Evolutionary conservation across 2,888 invertebrate species (phyloP).

Genomic region (Lypha dubia): DNA sequence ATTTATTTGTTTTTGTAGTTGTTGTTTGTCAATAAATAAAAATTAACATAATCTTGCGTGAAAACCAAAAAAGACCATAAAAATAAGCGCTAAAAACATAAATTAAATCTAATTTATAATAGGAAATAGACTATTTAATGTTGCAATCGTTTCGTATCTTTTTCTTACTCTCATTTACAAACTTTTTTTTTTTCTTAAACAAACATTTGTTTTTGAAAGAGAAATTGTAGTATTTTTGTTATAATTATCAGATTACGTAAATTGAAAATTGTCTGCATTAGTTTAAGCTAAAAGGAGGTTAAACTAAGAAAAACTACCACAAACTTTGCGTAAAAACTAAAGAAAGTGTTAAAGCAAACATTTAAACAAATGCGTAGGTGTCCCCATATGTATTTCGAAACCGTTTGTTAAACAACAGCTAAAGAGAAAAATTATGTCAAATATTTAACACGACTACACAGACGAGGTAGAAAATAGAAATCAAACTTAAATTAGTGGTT

Average conservation of each 20-base stretch:
- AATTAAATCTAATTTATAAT: conserved; percentile 44
- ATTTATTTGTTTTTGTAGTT: background rate
- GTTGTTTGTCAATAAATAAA: conserved; percentile 38
- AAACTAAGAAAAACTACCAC: conserved; percentile 66
- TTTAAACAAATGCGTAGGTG: conserved; percentile 1
- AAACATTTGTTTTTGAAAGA: conserved; percentile 6
- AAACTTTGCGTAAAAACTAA: conserved; percentile 49
- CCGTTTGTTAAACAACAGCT: background rate
- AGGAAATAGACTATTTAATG: conserved; percentile 8
- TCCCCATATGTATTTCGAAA: background rate
- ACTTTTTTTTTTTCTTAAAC: background rate
- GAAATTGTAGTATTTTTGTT: conserved; percentile 53
- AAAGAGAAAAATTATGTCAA: background rate
- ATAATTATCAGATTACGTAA: conserved; percentile 61
- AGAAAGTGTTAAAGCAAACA: conserved; percentile 41
- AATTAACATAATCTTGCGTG: conserved; percentile 68
- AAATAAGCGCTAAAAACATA: conserved; percentile 40
- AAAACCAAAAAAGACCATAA: conserved; percentile 43
- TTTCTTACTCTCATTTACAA: conserved; percentile 25
- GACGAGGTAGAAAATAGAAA: background rate
- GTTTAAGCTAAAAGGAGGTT: conserved; percentile 18
- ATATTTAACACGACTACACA: background rate
- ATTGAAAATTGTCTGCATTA: conserved; percentile 43
- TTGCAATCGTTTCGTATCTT: conserved; percentile 38
- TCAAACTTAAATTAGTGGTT: background rate